These are phyloP conservation scores for Zosterops hypoxanthus DNA, from an alignment of 2,113 vertebrate species.

Conservation along the genomic window DNA sequence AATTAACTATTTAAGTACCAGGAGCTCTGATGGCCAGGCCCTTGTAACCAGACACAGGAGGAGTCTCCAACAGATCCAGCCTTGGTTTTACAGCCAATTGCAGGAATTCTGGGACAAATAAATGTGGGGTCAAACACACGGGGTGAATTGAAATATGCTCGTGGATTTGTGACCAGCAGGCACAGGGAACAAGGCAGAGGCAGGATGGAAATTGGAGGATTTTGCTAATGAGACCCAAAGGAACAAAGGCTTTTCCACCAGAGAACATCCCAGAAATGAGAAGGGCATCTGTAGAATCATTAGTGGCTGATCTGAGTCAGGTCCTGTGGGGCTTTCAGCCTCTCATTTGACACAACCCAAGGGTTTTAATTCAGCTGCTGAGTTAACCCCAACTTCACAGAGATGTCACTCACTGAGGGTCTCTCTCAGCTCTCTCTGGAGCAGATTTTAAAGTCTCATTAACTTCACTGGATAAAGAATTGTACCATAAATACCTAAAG, in stretches of 20 bases:
- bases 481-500: background rate
- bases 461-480: background rate
- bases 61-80: background rate
- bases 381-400: background rate
- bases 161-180: background rate
- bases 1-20: background rate
- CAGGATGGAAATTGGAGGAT: background rate
- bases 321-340: background rate
- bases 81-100: background rate
- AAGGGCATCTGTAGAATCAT: background rate
- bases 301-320: background rate
- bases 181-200: background rate
- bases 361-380: background rate
- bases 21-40: background rate
- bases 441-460: background rate
- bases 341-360: background rate
- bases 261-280: background rate
- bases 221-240: background rate
- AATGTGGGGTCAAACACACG: background rate
- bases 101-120: background rate
- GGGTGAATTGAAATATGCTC: background rate
- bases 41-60: background rate
- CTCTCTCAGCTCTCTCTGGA: background rate
- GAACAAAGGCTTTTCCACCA: background rate
- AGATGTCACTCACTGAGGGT: background rate